Evolutionary conservation across 2,113 vertebrate species (phyloP).

Genomic region (Pelecanoides urinatrix): DNA sequence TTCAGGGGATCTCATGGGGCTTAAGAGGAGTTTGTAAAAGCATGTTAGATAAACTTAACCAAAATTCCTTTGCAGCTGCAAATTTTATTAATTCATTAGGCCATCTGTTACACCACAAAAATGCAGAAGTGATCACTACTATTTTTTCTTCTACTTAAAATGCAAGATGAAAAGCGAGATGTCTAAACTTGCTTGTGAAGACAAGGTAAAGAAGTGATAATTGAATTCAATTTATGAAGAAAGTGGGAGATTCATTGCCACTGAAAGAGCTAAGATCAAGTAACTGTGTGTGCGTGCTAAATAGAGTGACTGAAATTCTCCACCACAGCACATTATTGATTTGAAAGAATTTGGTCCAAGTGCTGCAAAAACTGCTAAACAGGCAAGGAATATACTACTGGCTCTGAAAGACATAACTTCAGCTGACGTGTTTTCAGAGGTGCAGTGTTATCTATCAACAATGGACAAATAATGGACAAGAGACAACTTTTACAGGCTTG

Average conservation of each 20-base stretch:
- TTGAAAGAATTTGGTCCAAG: not conserved
- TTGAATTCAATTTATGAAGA: conserved; percentile 2
- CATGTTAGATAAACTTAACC: not conserved
- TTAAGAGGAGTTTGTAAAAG: not conserved
- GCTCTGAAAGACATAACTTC: not conserved
- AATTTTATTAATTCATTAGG: not conserved
- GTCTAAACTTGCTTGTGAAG: not conserved
- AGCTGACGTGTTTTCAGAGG: not conserved
- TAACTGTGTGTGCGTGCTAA: not conserved
- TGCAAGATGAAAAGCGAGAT: not conserved
- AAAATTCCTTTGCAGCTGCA: not conserved
- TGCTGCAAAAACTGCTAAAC: not conserved
- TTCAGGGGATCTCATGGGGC: not conserved
- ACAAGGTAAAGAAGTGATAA: not conserved
- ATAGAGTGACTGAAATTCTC: not conserved
- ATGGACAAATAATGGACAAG: not conserved
- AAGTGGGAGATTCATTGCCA: not conserved
- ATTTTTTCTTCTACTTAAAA: not conserved
- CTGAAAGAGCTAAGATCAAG: not conserved
- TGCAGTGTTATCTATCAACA: not conserved
- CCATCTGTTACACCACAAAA: not conserved
- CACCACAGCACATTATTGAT: not conserved
- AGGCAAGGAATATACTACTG: not conserved
- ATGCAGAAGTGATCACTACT: not conserved
- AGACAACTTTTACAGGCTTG: not conserved